Conservation (phyloP, 1,140 invertebrate species). For the Caenorhabditis briggsae region DNA sequence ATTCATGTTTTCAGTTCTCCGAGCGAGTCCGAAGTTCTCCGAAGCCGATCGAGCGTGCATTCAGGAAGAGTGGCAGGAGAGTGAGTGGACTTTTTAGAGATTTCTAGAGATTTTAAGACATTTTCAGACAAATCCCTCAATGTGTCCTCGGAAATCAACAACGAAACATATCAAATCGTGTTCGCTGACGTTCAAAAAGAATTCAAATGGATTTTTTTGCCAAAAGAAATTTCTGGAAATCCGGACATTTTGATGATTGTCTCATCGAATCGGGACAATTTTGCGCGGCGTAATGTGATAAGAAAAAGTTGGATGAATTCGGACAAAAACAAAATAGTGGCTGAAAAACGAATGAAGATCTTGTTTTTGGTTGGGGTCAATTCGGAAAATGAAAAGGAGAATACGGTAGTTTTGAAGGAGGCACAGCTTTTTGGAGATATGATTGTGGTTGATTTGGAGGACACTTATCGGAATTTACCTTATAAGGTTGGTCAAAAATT, state of each 20-base stretch:
- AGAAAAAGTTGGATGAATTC: conserved; percentile 28
- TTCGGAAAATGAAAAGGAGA: neutral
- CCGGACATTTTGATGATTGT: conserved; percentile 1
- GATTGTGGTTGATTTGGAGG: neutral
- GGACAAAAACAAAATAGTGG: neutral
- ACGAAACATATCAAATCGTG: neutral
- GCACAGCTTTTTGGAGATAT: neutral
- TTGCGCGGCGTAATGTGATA: neutral
- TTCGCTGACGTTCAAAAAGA: neutral
- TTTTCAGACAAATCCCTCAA: too few species aligned
- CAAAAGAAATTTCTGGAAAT: neutral
- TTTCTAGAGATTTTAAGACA: too few species aligned
- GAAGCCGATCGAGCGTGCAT: conserved; percentile 8
- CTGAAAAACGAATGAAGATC: neutral
- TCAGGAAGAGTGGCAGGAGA: neutral
- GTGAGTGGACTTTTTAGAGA: too few species aligned
- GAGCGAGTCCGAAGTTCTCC: neutral
- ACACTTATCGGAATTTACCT: neutral
- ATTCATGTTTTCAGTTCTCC: too few species aligned
- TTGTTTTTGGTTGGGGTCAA: conserved; percentile 1
- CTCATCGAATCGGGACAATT: neutral
- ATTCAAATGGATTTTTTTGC: neutral
- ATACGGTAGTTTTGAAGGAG: neutral
- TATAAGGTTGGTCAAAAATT: neutral
- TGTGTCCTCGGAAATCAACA: too few species aligned